Base-by-base conservation (phyloP, 2,113 vertebrate species). In the Pardalotus punctatus region DNA sequence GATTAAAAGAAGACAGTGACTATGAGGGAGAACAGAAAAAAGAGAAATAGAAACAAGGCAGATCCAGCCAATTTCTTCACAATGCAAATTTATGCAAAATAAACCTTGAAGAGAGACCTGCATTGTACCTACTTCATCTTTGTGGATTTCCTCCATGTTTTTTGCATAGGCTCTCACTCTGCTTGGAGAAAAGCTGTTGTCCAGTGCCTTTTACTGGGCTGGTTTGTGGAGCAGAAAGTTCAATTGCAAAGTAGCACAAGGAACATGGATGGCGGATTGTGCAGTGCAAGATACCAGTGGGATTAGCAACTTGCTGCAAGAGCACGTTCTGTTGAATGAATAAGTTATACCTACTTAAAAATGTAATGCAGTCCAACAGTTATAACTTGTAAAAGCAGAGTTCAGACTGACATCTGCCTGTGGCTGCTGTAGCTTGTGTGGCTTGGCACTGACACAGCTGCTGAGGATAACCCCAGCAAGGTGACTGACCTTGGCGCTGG, bases 341-440 rank as follows among this genome's bases (percentile, higher is more conserved):
- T 65, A 27, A 81, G 22, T 88, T 81, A 77, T 48, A 58, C 18
- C 51, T 93, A 12, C 67, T 85, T 94, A 48, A 78, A 97, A 92
- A 93, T 53, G 57, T 74, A 82, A 69, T 85, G 25, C 21, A 40
- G 51, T 91, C 50, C 40, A 50, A 18, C 4, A 2, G 17, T 70
- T 86, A 33, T 27, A n/a, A 81, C 89, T 58, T 91, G 25, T 84
- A 40, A 64, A 56, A 89, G 45, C n/a, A 57, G 74, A 61, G 9
- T 27, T 53, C 47, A 81, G 76, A 53, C 81, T 89, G 48, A 50
- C 5, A 13, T 93, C 62, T 89, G 42, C 2, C 6, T 10, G 20
- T 70, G 61, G 42, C 81, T 79, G 72, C 57, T 36, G 73, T 83
- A 45, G 10, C 18, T 85, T 76, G 36, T 2, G 0, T 71, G 81